Evolutionary conservation across 2,888 invertebrate species (phyloP).

Genomic region (Mimachlamys varia): DNA sequence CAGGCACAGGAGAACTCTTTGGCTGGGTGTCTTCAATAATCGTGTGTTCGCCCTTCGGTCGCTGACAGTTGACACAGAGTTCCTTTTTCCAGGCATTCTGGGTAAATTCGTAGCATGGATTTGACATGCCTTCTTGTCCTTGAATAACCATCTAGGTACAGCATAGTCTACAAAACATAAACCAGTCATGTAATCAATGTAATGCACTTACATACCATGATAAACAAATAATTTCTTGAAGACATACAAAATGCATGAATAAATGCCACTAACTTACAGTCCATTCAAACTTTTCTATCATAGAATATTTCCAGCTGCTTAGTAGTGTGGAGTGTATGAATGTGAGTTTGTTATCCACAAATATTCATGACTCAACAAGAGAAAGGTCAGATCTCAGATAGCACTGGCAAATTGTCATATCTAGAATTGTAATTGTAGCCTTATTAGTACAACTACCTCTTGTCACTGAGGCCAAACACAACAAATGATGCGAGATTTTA

Average conservation of each 20-base stretch:
- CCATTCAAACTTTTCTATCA: too few species aligned
- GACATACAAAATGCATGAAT: too few species aligned
- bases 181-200: background rate
- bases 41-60: slow-evolving; percentile 68
- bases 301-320: too few species aligned
- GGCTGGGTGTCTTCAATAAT: slow-evolving; percentile 41
- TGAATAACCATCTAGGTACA: slow-evolving; percentile 60
- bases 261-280: too few species aligned
- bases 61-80: slow-evolving; percentile 74
- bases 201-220: too few species aligned
- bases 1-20: slow-evolving; percentile 65
- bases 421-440: background rate
- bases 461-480: background rate
- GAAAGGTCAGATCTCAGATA: background rate
- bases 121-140: slow-evolving; percentile 59
- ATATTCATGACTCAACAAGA: background rate
- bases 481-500: too few species aligned
- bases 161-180: slow-evolving; percentile 45
- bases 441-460: background rate
- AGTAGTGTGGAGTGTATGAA: too few species aligned
- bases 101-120: slow-evolving; percentile 73
- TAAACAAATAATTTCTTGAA: too few species aligned
- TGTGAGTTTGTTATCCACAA: too few species aligned
- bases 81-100: slow-evolving; percentile 77
- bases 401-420: background rate